A percentile compares a stretch with the other conserved stretches of the same genome.
Evolutionary conservation across 2,113 vertebrate genomes (phyloP).

Genomic region (Phyllopteryx taeniolatus): DNA sequence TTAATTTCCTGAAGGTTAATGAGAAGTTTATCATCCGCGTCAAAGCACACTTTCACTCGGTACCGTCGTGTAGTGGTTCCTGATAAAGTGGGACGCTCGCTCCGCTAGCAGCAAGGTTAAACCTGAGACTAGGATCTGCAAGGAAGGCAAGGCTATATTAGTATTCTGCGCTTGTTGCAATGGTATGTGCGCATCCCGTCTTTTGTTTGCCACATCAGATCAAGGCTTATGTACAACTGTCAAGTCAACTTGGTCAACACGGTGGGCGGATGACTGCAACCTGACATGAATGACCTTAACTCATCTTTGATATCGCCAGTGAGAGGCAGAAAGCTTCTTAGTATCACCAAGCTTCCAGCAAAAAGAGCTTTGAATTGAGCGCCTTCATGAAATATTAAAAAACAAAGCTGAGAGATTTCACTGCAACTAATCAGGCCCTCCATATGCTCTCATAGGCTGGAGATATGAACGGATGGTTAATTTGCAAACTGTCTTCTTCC

Average conservation of each 20-base stretch:
- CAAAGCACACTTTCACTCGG: slow-evolving; percentile 51
- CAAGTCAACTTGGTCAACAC: slow-evolving; percentile 23
- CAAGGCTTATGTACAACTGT: slow-evolving; percentile 26
- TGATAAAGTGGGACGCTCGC: slow-evolving; percentile 33
- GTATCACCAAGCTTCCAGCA: slow-evolving; percentile 1
- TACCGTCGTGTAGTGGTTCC: slow-evolving; percentile 28
- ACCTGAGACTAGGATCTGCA: slow-evolving; percentile 11
- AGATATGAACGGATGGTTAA: slow-evolving; percentile 38
- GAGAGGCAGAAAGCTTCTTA: neutral
- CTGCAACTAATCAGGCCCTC: slow-evolving; percentile 3
- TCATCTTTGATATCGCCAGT: slow-evolving; percentile 28
- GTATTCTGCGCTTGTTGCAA: slow-evolving; percentile 39
- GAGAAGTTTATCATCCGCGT: slow-evolving; percentile 61
- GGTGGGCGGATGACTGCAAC: slow-evolving; percentile 38
- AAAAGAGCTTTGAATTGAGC: slow-evolving; percentile 2
- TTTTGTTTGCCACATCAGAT: slow-evolving; percentile 41
- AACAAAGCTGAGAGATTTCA: slow-evolving; percentile 32
- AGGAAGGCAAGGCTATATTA: slow-evolving; percentile 31
- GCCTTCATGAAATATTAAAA: slow-evolving; percentile 5
- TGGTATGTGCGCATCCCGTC: slow-evolving; percentile 8
- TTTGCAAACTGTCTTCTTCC: slow-evolving; percentile 36
- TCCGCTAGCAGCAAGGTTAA: slow-evolving; percentile 43
- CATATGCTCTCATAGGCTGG: slow-evolving; percentile 15
- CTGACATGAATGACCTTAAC: slow-evolving; percentile 45
- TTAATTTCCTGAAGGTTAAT: slow-evolving; percentile 72